Conservation (phyloP, 23 tunicate genomes). For the Trididemnum miniatum region DNA sequence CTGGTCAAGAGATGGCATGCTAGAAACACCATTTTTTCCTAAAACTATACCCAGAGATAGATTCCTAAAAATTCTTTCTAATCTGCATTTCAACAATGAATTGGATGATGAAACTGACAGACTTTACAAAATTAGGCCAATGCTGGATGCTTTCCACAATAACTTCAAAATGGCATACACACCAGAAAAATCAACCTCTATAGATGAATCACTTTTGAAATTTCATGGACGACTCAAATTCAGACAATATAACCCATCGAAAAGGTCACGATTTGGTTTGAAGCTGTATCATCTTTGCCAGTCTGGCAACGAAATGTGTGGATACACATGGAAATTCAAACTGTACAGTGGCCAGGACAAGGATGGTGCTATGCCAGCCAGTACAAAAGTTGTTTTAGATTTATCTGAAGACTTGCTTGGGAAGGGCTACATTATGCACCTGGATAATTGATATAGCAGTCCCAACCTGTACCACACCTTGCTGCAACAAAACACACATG, state of each 20-base stretch:
- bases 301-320: constrained; percentile 7
- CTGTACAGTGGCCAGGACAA: constrained; percentile 20
- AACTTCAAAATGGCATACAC: constrained; percentile 24
- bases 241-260: constrained; percentile 30
- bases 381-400: constrained; percentile 8
- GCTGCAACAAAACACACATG: constrained; percentile 18
- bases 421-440: constrained; percentile 15
- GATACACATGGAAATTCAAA: constrained; percentile 23
- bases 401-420: constrained; percentile 4
- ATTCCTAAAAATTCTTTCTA: constrained; percentile 22
- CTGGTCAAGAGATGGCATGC: constrained; percentile 27
- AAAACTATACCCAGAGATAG: constrained; percentile 27
- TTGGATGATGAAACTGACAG: not conserved
- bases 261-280: constrained; percentile 16
- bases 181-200: constrained; percentile 17
- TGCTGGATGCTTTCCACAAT: constrained; percentile 7
- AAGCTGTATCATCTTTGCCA: constrained; percentile 19
- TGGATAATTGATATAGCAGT: constrained; percentile 38
- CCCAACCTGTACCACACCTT: not conserved
- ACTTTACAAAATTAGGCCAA: constrained; percentile 15
- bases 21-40: constrained; percentile 21
- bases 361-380: constrained; percentile 4
- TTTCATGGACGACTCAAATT: constrained; percentile 20
- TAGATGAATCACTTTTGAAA: constrained; percentile 18
- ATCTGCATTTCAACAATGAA: constrained; percentile 25